phyloP scores from a whole-genome alignment of 2,113 vertebrate species.

The Psittacula cyanocephala region DNA sequence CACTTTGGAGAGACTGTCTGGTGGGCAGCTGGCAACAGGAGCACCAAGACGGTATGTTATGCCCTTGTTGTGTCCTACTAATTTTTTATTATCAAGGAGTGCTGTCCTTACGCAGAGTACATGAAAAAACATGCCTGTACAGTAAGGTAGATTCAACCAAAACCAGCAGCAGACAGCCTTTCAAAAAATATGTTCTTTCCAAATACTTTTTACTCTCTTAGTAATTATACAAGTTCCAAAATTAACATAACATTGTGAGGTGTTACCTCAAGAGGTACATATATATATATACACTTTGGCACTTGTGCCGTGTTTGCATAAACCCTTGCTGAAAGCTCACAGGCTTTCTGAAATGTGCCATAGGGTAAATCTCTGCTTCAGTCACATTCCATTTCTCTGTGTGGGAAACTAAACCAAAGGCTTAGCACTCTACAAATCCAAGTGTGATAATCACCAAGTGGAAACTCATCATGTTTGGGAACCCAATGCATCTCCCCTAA shows the following conservation, averaged over 20 bases:
- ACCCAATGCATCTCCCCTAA: not conserved
- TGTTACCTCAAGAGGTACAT: not conserved
- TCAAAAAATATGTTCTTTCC: not conserved
- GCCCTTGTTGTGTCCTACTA: not conserved
- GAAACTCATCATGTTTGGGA: not conserved
- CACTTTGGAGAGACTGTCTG: not conserved
- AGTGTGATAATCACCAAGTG: not conserved
- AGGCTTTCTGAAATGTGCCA: not conserved
- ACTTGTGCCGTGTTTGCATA: not conserved
- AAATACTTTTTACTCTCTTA: not conserved
- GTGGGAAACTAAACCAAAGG: not conserved
- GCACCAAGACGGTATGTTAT: not conserved
- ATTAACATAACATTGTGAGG: not conserved
- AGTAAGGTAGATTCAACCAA: not conserved
- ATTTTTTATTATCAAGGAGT: not conserved
- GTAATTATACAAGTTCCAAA: not conserved
- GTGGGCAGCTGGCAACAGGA: not conserved
- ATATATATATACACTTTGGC: not conserved
- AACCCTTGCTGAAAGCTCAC: not conserved
- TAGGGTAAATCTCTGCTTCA: not conserved
- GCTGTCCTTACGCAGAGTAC: fast-evolving
- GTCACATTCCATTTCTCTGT: not conserved
- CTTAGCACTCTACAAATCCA: not conserved
- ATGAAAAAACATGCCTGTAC: not conserved
- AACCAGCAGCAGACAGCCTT: not conserved